Evolutionary conservation across 2,888 invertebrate species (phyloP).

Genomic region (Erebia palarica): DNA sequence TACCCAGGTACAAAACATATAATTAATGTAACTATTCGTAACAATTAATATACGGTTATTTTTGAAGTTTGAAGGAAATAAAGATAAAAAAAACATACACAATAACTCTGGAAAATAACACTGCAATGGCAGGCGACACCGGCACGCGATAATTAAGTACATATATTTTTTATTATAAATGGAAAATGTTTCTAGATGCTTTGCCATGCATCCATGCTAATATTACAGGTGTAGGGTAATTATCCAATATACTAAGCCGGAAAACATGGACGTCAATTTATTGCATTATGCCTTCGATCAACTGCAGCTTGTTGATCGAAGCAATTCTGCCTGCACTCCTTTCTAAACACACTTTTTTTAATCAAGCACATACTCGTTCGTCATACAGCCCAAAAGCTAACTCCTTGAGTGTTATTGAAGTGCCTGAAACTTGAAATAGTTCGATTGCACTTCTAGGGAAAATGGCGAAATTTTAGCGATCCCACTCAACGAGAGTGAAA

Average conservation of each 20-base stretch:
- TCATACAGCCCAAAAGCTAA: too few species aligned
- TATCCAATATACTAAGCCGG: constrained; percentile 7
- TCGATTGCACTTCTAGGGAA: too few species aligned
- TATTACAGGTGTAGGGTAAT: constrained; percentile 29
- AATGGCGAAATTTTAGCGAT: too few species aligned
- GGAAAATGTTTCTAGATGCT: constrained; percentile 51
- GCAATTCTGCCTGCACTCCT: neutral
- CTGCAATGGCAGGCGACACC: constrained; percentile 28
- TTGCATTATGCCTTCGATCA: neutral
- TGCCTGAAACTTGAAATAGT: too few species aligned
- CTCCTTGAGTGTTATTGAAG: too few species aligned
- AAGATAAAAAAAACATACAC: neutral
- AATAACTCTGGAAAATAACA: constrained; percentile 15
- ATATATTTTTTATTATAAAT: constrained; percentile 46
- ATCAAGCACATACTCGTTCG: too few species aligned
- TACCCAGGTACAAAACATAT: too few species aligned
- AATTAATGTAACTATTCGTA: too few species aligned
- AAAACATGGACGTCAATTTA: constrained; percentile 8
- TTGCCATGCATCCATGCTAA: constrained; percentile 47
- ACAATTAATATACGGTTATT: too few species aligned
- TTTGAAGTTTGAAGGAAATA: neutral
- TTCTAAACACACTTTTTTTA: neutral
- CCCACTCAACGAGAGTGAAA: too few species aligned
- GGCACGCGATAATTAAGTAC: constrained; percentile 41
- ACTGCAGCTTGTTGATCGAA: too few species aligned